Conservation (phyloP, 2,888 invertebrate species). For the Meiosimyza decipiens region DNA sequence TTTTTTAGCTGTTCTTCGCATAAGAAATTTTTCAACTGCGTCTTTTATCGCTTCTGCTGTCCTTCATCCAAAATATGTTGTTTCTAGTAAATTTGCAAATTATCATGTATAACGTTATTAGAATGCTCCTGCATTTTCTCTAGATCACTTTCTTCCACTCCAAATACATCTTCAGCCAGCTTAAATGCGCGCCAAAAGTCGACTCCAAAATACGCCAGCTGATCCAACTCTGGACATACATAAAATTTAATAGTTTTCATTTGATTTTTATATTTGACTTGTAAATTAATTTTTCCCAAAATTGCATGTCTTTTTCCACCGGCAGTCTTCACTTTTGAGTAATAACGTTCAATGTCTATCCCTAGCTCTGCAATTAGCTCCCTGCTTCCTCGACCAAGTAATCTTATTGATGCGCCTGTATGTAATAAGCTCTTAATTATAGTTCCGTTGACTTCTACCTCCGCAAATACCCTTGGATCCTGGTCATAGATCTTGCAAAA, state of each 20-base stretch:
- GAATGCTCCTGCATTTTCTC: background rate
- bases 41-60: background rate
- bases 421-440: constrained; percentile 16
- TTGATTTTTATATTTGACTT: background rate
- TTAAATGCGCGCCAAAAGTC: constrained; percentile 28
- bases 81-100: background rate
- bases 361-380: constrained; percentile 11
- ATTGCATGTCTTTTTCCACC: constrained; percentile 5
- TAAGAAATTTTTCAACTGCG: constrained; percentile 22
- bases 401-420: constrained; percentile 26
- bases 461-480: background rate
- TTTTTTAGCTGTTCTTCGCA: constrained; percentile 12
- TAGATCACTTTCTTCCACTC: background rate
- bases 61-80: constrained; percentile 10
- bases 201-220: constrained; percentile 17
- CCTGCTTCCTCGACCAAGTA: background rate
- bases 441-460: background rate
- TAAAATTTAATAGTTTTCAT: constrained; percentile 3
- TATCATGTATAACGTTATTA: background rate
- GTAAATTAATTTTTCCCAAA: background rate
- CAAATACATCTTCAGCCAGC: constrained; percentile 4
- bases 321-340: constrained; percentile 10
- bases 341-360: background rate
- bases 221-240: constrained; percentile 9
- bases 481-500: background rate